Evolutionary conservation across 2,113 vertebrate species (phyloP).

Genomic region (Aegypius monachus): DNA sequence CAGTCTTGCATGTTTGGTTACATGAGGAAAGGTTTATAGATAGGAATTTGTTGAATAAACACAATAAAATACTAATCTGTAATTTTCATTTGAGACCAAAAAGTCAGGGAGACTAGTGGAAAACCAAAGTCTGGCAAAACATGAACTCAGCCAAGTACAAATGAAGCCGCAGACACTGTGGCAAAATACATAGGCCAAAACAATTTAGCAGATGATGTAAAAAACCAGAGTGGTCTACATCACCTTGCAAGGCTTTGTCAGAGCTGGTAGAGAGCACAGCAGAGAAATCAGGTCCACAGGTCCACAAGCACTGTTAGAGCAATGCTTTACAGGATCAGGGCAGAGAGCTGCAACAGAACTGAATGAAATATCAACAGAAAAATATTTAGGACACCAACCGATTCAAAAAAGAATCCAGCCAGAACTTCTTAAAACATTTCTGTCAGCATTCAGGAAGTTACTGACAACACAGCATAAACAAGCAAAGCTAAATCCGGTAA

Average conservation of each 20-base stretch:
- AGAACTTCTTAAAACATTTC: neutral
- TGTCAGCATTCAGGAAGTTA: neutral
- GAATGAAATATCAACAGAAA: neutral
- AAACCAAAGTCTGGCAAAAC: neutral
- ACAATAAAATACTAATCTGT: neutral
- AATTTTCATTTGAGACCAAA: neutral
- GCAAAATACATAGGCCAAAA: neutral
- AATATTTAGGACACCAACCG: neutral
- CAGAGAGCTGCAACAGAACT: neutral
- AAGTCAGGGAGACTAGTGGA: neutral
- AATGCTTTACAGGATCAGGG: neutral
- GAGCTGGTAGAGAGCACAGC: neutral
- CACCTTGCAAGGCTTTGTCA: neutral
- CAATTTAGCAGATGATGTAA: neutral
- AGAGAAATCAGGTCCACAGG: neutral
- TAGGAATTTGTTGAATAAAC: neutral
- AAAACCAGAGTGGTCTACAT: neutral
- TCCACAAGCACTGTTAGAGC: neutral
- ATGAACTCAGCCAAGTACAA: neutral
- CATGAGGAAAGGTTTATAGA: neutral
- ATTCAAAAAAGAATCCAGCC: neutral
- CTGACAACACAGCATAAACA: neutral
- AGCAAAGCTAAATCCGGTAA: neutral
- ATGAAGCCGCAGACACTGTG: neutral
- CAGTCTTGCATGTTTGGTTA: neutral